phyloP scores from a whole-genome alignment of 1,140 invertebrate species.

The Tetragonula clypearis region DNA sequence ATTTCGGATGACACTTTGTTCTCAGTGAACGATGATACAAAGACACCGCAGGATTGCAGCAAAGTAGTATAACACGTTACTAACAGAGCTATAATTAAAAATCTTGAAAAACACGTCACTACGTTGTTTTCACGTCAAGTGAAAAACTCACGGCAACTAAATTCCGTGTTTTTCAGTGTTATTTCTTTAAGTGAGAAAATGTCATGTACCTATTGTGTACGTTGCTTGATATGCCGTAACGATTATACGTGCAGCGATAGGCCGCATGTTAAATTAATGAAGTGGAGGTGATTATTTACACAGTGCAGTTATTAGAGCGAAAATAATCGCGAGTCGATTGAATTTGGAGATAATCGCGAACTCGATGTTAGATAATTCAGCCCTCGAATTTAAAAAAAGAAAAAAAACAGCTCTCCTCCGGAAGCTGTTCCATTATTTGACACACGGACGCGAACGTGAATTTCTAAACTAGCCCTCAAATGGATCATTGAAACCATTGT shows the following conservation, averaged over 20 bases:
- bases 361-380: background rate
- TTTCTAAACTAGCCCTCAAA: too few species aligned
- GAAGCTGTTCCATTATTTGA: background rate
- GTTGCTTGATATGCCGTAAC: background rate
- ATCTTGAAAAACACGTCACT: too few species aligned
- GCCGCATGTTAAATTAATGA: background rate
- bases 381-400: background rate
- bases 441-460: background rate
- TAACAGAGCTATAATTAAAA: too few species aligned
- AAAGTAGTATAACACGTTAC: too few species aligned
- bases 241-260: background rate
- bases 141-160: too few species aligned
- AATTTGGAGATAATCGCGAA: background rate
- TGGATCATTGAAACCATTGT: too few species aligned
- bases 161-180: background rate
- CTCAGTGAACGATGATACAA: too few species aligned
- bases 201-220: background rate
- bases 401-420: background rate
- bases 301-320: background rate
- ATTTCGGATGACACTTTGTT: background rate
- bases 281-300: slow-evolving; percentile 1
- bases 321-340: background rate
- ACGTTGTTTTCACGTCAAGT: too few species aligned
- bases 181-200: background rate
- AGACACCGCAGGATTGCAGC: too few species aligned